Percentiles rank a stretch among this genome's conserved stretches.
phyloP scores from a whole-genome alignment of 2,888 invertebrate genomes.

The Drosophila lutescens region DNA sequence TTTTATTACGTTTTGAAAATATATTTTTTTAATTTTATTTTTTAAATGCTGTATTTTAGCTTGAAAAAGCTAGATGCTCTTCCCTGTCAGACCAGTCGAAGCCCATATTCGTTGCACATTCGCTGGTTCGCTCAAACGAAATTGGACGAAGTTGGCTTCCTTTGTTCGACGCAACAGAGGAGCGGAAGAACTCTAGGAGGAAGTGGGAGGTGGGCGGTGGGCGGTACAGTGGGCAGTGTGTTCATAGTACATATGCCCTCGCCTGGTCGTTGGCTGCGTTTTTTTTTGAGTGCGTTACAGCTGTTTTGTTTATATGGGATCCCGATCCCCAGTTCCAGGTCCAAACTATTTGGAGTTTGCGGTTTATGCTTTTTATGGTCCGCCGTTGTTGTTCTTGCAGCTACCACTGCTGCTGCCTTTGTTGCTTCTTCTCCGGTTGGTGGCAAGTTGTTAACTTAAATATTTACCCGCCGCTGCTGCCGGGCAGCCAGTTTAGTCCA shows the following conservation, averaged over 20 bases:
- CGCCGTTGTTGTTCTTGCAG: conserved; percentile 34
- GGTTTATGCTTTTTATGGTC: conserved; percentile 56
- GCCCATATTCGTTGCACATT: conserved; percentile 37
- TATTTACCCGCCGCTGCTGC: conserved; percentile 64
- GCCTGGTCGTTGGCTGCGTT: conserved; percentile 37
- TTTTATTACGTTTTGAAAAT: too few species aligned
- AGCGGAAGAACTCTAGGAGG: conserved; percentile 16
- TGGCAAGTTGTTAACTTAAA: conserved; percentile 77
- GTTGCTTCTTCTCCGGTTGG: conserved; percentile 53
- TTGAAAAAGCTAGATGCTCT: conserved; percentile 3
- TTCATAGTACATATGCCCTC: conserved; percentile 16
- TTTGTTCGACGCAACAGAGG: conserved; percentile 59
- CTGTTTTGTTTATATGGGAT: conserved; percentile 49
- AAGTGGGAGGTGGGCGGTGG: conserved; percentile 2
- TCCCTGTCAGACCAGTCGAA: conserved; percentile 43
- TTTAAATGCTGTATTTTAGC: background rate
- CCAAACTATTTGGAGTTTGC: conserved; percentile 44
- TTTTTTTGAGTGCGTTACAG: conserved; percentile 43
- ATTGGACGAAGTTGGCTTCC: conserved; percentile 71
- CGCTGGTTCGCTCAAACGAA: conserved; percentile 37
- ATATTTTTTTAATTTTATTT: too few species aligned
- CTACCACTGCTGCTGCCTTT: conserved; percentile 59
- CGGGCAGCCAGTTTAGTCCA: conserved; percentile 51
- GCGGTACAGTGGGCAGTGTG: conserved; percentile 4
- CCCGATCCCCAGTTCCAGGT: background rate